Evolutionary conservation across 35 echinoderm and acorn worm species (phyloP), one percentile per base, ranked within the genome.

Genomic region (Holothuria glaberrima): DNA sequence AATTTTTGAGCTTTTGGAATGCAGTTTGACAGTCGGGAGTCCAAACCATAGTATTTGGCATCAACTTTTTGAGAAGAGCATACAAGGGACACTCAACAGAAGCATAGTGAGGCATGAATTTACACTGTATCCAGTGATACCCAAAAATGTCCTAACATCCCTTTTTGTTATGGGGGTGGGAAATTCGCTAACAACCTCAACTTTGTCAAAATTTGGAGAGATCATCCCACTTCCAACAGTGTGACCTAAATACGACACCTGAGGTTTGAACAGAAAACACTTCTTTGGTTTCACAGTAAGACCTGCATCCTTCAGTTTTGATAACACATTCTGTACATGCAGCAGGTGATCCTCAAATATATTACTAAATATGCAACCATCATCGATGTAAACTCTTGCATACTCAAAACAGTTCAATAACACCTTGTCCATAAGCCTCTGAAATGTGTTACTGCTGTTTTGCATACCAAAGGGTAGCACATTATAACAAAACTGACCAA

Each of bases 331-430:
- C 12, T 32, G 21, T 6, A 95, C 14, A 86, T 85, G 41, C 10
- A 30, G 10, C 35, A 92, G 24, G 68, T 95, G 94, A 48, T 89
- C 83, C 38, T 88, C 60, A 52, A 77, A 92, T n/a, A 71, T 41
- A 0, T 70, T 33, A 33, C 68, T 82, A 59, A 78, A 82, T 2
- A 90, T 80, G 13, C 64, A 19, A 26, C 91, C 68, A 88, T 91
- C 89, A 91, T 91, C 69, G 16, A 91, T 94, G 52, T 91, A 94
- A 0, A 82, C 87, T 62, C 34, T 25, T 50, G 74, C 92, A 91
- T 71, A 86, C 1, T 57, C 70, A 17, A 62, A 12, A 22, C 44
- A 33, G 3, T 34, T 71, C 12, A 0, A 7, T 68, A 88, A 45
- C 6, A 92, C 27, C 0, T 14, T 77, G 35, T 88, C 60, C 34